phyloP scores from a whole-genome alignment of 2,797 vertebrate genomes.

The Triplophysa yarkandensis region DNA sequence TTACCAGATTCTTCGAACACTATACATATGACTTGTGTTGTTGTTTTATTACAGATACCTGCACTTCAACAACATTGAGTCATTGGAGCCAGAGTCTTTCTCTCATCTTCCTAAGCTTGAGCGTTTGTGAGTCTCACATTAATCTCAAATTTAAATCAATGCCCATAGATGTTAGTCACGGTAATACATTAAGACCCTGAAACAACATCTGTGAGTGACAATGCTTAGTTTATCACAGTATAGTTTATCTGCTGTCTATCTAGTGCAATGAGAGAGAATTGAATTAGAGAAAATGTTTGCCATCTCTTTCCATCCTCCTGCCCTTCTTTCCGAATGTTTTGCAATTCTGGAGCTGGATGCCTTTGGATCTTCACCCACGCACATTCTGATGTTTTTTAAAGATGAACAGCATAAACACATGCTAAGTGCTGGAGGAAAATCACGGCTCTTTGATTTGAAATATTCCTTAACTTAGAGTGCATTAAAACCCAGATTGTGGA shows the following conservation, averaged over 20 bases:
- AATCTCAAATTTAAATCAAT: constrained; percentile 14
- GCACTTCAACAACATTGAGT: constrained; percentile 99
- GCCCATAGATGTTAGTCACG: constrained; percentile 1
- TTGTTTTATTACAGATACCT: constrained; percentile 86
- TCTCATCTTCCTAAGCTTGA: constrained; percentile 94
- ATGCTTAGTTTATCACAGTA: too few relatives aligned
- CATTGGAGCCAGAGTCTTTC: constrained; percentile 92
- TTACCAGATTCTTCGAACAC: neutral
- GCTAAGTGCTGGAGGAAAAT: neutral
- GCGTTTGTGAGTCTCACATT: constrained; percentile 86
- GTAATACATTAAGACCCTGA: neutral
- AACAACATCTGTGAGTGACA: neutral
- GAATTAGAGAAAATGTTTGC: constrained; percentile 20
- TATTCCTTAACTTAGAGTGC: neutral
- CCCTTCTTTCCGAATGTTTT: constrained; percentile 59
- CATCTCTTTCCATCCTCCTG: constrained; percentile 29
- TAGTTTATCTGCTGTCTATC: neutral
- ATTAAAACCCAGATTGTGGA: neutral
- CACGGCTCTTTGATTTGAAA: neutral
- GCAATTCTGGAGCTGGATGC: constrained; percentile 55
- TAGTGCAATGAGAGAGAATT: neutral
- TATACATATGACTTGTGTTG: constrained; percentile 49
- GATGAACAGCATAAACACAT: constrained; percentile 37
- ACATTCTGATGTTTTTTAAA: constrained; percentile 39
- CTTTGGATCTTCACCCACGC: constrained; percentile 51